Base-by-base conservation (phyloP, 2,113 vertebrate genomes). In the Pseudolaguvia tuberculata region DNA sequence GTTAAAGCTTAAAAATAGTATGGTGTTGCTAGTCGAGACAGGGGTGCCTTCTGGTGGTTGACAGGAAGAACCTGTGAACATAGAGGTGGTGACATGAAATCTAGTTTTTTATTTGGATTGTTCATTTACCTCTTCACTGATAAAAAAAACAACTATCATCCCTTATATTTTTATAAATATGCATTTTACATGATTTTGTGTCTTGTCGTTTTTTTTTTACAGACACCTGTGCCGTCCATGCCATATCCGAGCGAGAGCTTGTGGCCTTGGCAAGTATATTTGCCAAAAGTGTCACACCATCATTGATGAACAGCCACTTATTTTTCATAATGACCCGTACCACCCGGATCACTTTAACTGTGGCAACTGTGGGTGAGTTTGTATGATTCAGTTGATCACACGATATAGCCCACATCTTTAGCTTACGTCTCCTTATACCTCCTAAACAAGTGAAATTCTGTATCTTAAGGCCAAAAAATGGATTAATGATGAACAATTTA, bases 271-370 rank as follows among this genome's bases (percentile, higher is more conserved):
- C 45, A 99, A 98, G 79, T 99, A 98, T 86, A 92, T 99, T 87
- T 99, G 97, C 80, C 97, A 99, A 89, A 98, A 96, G 84, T 99
- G 97, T 73, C 96, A 99, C 4, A 94, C 95, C 77, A 96, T 99
- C 81, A 96, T 99, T 27, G 97, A 99, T 0, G 96, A 98, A 76
- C 94, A 93, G 66, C 97, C 97, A 0, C 91, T 99, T 69, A 92
- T 99, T 63, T 99, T 97, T 88, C 96, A 95, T 90, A 98, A 97
- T 0, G 97, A 99, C 85, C 96, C 97, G 2, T 99, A 98, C 82
- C 97, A 99, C 76, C 97, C 97, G 0, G 97, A 99, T 89, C 97
- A 99, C 83, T 99, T 99, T 91, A 98, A 93, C 92, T 99, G 97
- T 84, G 93, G 89, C 86, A 96, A 98, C 88, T 99, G 97, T 88